These are phyloP conservation scores for Berghia stephanieae DNA, from an alignment of 1,140 invertebrate genomes.

Conservation along the genomic window DNA sequence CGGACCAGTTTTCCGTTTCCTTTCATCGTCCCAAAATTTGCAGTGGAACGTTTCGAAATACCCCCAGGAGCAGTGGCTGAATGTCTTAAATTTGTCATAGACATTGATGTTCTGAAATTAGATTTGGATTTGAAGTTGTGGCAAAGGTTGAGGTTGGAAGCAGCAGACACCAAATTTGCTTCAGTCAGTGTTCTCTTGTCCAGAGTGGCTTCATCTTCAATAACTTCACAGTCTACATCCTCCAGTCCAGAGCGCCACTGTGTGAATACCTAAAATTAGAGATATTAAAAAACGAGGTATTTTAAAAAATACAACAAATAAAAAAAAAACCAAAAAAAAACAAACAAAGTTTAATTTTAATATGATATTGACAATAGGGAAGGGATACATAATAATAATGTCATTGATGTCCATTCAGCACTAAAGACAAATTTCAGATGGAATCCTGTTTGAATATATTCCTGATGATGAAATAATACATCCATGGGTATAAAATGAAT, in stretches of 20 bases:
- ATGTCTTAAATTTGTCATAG: slow-evolving; percentile 56
- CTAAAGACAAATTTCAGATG: too few species aligned
- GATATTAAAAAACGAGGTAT: too few species aligned
- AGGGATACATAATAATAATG: too few species aligned
- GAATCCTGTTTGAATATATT: too few species aligned
- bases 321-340: too few species aligned
- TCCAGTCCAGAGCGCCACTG: slow-evolving; percentile 78
- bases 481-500: too few species aligned
- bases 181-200: slow-evolving; percentile 82
- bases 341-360: too few species aligned
- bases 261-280: slow-evolving; percentile 82
- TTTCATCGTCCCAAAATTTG: slow-evolving; percentile 28
- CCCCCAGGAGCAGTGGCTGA: slow-evolving; percentile 33
- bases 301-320: too few species aligned
- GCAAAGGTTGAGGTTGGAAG: slow-evolving; percentile 27
- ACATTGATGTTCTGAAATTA: slow-evolving; percentile 44
- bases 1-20: slow-evolving; percentile 41
- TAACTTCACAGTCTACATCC: slow-evolving; percentile 35
- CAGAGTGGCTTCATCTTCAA: slow-evolving; percentile 31
- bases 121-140: slow-evolving; percentile 40
- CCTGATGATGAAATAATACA: too few species aligned
- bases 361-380: too few species aligned
- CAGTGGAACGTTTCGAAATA: slow-evolving; percentile 40
- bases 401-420: too few species aligned
- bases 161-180: slow-evolving; percentile 68